phyloP scores from a whole-genome alignment of 2,888 invertebrate genomes.

The Volucella inanis region DNA sequence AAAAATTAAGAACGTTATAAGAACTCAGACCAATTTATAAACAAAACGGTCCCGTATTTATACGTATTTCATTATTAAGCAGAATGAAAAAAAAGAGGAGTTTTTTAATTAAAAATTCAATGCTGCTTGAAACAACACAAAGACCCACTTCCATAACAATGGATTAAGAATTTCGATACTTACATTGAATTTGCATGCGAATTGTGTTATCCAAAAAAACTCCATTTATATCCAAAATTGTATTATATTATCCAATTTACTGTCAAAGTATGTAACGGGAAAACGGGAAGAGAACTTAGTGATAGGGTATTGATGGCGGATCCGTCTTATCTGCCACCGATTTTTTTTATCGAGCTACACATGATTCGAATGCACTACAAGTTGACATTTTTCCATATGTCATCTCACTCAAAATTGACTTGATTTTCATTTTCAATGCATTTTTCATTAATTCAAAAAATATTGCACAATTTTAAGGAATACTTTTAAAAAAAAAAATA shows the following conservation, averaged over 20 bases:
- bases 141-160: no score
- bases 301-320: not conserved
- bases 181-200: slow-evolving; percentile 22
- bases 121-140: no score
- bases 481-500: slow-evolving; percentile 21
- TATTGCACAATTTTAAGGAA: slow-evolving; percentile 50
- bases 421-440: slow-evolving; percentile 20
- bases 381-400: slow-evolving; percentile 3
- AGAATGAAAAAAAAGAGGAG: no score
- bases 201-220: slow-evolving; percentile 43
- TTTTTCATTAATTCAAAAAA: slow-evolving; percentile 9
- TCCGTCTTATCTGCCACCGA: slow-evolving; percentile 28
- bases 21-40: no score
- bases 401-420: slow-evolving; percentile 15
- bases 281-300: not conserved
- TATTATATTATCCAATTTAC: slow-evolving; percentile 55
- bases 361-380: slow-evolving; percentile 36
- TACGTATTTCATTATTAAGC: no score
- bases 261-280: slow-evolving; percentile 14
- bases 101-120: no score
- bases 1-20: no score
- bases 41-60: no score
- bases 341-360: slow-evolving; percentile 35
- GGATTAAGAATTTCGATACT: slow-evolving; percentile 8
- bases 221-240: slow-evolving; percentile 31